Base-by-base conservation (phyloP, 2,888 invertebrate genomes). In the Catocala nupta region DNA sequence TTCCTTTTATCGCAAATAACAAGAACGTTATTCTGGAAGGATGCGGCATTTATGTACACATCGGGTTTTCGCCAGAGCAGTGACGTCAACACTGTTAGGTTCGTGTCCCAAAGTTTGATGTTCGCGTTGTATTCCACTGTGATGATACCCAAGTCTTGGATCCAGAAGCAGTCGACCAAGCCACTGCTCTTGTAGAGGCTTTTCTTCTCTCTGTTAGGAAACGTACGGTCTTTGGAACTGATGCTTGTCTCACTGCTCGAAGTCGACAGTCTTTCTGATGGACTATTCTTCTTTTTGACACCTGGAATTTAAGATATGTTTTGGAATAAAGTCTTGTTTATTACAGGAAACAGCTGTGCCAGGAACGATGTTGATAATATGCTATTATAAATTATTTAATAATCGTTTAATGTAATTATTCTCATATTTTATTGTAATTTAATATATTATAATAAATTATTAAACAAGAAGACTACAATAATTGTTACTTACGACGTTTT, bases 111-210 rank as follows among this genome's bases (percentile, higher is more conserved):
- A 5, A 93, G 79, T 60, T 94, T 93, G 2, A 93, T 86, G 0
- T 87, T 87, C 0, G 90, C 91, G 55, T 92, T 93, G 10, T 80
- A 82, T 56, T 93, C 92, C 0, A 94, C 86, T 0, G 92, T 92
- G 4, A 94, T 75, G 1, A 94, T 79, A 0, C 92, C 91, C 0
- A 84, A 58, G 11, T 85, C 85, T 8, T 71, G 70, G 0, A 91
- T 55, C 84, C 88, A 90, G 77, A 89, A 93, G 59, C 92, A 91
- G 16, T 89, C 87, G 0, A 94, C 86, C 0, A 93, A 72, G 0
- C 83, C 78, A 25, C 89, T 86, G 6, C 82, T 78, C 53, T 85
- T 88, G 59, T 82, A 86, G 0, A 90, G 75, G 0, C 76, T 81
- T 43, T 82, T 86, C n/a, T 75, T 74, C 7, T 90, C 91, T 0